phyloP scores from a whole-genome alignment of 1,140 invertebrate species.

The Micrasema longulum region DNA sequence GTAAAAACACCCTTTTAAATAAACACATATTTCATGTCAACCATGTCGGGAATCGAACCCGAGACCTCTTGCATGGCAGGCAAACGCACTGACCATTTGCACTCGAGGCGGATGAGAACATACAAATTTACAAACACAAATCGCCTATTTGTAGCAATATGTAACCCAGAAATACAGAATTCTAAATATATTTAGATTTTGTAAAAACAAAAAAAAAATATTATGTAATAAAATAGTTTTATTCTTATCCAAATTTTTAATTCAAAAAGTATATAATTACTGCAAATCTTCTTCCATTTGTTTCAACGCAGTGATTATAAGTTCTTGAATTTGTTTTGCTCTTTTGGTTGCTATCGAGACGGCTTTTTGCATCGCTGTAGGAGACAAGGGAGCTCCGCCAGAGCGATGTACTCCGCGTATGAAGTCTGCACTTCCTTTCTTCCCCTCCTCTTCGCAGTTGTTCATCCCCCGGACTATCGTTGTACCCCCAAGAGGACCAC shows the following conservation, averaged over 20 bases:
- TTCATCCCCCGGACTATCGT: constrained; percentile 41
- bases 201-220: constrained; percentile 14
- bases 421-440: constrained; percentile 27
- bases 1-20: too few relatives aligned
- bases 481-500: constrained; percentile 46
- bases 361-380: constrained; percentile 59
- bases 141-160: too few relatives aligned
- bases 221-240: constrained; percentile 9
- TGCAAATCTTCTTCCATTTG: constrained; percentile 24
- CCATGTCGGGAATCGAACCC: too few relatives aligned
- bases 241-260: background rate
- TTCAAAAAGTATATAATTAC: background rate
- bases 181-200: too few relatives aligned
- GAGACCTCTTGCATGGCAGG: too few relatives aligned
- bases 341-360: constrained; percentile 59
- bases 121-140: too few relatives aligned
- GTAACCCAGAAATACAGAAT: too few relatives aligned
- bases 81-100: too few relatives aligned
- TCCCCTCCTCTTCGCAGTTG: constrained; percentile 32
- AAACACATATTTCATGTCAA: too few relatives aligned
- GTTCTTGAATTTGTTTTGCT: constrained; percentile 58
- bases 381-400: constrained; percentile 63
- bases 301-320: constrained; percentile 60
- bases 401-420: constrained; percentile 46
- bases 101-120: too few relatives aligned